Conservation (phyloP, 2,113 vertebrate genomes). For the Gnathonemus longibarbis region DNA sequence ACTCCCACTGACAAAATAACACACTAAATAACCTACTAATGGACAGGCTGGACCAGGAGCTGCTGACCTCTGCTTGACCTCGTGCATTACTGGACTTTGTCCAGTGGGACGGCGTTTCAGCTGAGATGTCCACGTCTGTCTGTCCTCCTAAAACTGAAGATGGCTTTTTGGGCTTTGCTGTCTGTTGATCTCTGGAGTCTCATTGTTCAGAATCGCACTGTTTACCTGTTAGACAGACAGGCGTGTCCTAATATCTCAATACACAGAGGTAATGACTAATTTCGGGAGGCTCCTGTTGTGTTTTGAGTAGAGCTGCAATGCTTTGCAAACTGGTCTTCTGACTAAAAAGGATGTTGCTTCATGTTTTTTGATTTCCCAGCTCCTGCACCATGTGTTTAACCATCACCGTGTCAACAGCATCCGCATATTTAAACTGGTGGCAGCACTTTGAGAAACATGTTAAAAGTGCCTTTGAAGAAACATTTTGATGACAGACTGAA, state of each 20-base stretch:
- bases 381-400: not conserved
- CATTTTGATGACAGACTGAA: not conserved
- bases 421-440: not conserved
- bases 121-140: not conserved
- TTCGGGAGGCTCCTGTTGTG: not conserved
- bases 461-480: not conserved
- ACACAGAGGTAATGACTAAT: not conserved
- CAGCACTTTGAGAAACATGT: not conserved
- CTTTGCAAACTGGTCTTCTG: not conserved
- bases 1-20: slow-evolving; percentile 63
- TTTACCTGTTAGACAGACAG: not conserved
- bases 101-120: not conserved
- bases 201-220: not conserved
- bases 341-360: not conserved
- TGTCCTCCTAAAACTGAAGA: not conserved
- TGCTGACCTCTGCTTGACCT: slow-evolving; percentile 55
- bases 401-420: not conserved
- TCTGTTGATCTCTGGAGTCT: not conserved
- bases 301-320: not conserved
- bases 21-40: slow-evolving; percentile 67
- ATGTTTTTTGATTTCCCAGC: not conserved
- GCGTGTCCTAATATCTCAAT: not conserved
- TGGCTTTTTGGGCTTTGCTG: not conserved
- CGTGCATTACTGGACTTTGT: slow-evolving; percentile 32
- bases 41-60: slow-evolving; percentile 45